Evolutionary conservation across 2,888 invertebrate species (phyloP).

Genomic region (Scrobipalpa costella): DNA sequence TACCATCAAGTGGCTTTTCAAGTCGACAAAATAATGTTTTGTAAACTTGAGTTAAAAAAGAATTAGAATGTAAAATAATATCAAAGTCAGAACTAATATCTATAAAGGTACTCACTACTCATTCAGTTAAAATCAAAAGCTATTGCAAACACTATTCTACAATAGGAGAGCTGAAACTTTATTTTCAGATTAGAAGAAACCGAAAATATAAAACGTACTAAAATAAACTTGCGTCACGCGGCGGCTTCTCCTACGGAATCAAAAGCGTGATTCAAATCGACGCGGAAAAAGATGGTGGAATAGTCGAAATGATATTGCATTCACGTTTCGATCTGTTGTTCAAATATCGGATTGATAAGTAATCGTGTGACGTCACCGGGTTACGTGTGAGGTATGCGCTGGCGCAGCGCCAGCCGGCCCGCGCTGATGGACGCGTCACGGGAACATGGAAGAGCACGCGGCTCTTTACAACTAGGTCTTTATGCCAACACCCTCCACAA

Average conservation of each 20-base stretch:
- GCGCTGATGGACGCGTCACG: constrained; percentile 23
- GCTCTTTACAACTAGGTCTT: constrained; percentile 18
- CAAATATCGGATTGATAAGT: constrained; percentile 16
- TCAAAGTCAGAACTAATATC: no score
- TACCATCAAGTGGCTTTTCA: no score
- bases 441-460: constrained; percentile 7
- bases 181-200: neutral
- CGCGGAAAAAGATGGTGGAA: neutral
- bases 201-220: constrained; percentile 3
- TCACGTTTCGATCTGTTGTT: constrained; percentile 13
- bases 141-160: neutral
- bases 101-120: no score
- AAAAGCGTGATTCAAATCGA: constrained; percentile 9
- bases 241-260: constrained; percentile 5
- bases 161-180: neutral
- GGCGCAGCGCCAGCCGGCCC: constrained; percentile 16
- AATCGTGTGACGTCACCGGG: constrained; percentile 18
- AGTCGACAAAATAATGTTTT: no score
- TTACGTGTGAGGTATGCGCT: constrained; percentile 24
- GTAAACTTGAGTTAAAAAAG: no score
- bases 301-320: neutral
- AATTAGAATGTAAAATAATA: no score
- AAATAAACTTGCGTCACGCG: constrained; percentile 10
- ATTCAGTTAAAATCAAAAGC: neutral
- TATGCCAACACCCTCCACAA: constrained; percentile 12